Percentiles rank a stretch among this genome's conserved stretches.
phyloP scores from a whole-genome alignment of 2,113 vertebrate species.

The Nycticryphes semicollaris region DNA sequence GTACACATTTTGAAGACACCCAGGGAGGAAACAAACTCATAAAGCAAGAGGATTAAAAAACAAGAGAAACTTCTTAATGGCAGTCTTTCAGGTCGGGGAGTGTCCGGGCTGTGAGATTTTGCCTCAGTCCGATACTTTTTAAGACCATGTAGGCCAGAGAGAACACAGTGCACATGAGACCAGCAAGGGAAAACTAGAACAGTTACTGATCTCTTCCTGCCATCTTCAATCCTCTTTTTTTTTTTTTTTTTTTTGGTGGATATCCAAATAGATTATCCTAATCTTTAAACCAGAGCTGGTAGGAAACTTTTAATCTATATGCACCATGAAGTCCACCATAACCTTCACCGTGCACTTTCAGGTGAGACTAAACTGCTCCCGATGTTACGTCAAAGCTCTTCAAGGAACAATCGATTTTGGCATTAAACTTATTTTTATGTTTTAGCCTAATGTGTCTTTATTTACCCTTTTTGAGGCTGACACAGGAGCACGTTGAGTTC shows the following conservation, averaged over 20 bases:
- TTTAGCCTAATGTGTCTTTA: background rate
- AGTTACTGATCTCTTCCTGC: background rate
- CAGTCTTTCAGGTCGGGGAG: background rate
- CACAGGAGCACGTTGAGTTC: background rate
- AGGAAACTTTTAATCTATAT: background rate
- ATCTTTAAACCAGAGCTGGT: background rate
- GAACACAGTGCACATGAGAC: background rate
- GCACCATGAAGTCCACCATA: background rate
- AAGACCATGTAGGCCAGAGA: background rate
- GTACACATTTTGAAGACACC: background rate
- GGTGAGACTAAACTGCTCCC: background rate
- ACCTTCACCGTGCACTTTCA: background rate
- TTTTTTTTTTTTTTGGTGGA: background rate
- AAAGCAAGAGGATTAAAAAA: slow-evolving; percentile 21
- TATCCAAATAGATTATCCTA: background rate
- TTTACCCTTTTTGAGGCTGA: background rate
- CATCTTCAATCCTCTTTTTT: background rate
- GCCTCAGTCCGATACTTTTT: background rate
- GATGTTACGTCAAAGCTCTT: background rate
- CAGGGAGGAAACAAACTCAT: background rate
- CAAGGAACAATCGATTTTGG: background rate
- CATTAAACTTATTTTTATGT: background rate
- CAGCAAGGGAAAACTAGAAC: background rate
- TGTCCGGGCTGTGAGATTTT: background rate
- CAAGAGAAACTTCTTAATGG: slow-evolving; percentile 50